Base-by-base conservation (phyloP, 2,113 vertebrate species). In the Lepus timidus region DNA sequence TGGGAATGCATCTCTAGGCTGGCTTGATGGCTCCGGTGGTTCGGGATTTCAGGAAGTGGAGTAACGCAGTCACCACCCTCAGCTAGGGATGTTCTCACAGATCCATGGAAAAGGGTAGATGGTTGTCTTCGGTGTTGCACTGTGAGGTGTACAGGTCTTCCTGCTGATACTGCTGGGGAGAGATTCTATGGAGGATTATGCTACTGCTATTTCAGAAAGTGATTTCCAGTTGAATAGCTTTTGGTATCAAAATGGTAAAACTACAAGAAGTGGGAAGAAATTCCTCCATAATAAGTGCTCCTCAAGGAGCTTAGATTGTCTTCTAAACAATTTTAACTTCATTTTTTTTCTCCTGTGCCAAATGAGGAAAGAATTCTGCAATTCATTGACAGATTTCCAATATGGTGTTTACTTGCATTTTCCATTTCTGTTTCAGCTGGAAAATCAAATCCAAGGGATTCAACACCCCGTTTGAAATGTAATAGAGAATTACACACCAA, bases 161-260 rank as follows among this genome's bases (percentile, higher is more conserved):
- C 95, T 78, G 76, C 88, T 70, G 90, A 84, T 95, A 52, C 23
- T 78, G 62, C 85, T 1, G 31, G 49, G 71, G 85, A 96, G 96
- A 97, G 92, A 94, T 92, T 95, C 81, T 91, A 61, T 73, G 75
- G 70, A 75, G 84, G 90, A 96, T 97, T 95, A 93, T 85, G 93
- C 55, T 33, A 87, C 58, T 33, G 95, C 95, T 82, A 70, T 80
- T 94, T 90, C 68, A 92, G 91, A 95, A 96, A 94, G 79, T 84
- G 85, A 95, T 96, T 96, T 96, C 74, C 89, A 89, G 95, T 95
- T 89, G 89, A 97, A 92, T 94, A 84, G 88, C 73, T 85, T 93
- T 93, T 79, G 52, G 86, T 79, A 89, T 93, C 82, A 95, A 93
- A 90, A 84, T 84, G 61, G 84, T 33, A 88, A 93, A 93, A 62